Percentiles rank a stretch among this genome's conserved stretches.
Evolutionary conservation across 2,888 invertebrate genomes (phyloP).

Genomic region (Tribolium freemani): DNA sequence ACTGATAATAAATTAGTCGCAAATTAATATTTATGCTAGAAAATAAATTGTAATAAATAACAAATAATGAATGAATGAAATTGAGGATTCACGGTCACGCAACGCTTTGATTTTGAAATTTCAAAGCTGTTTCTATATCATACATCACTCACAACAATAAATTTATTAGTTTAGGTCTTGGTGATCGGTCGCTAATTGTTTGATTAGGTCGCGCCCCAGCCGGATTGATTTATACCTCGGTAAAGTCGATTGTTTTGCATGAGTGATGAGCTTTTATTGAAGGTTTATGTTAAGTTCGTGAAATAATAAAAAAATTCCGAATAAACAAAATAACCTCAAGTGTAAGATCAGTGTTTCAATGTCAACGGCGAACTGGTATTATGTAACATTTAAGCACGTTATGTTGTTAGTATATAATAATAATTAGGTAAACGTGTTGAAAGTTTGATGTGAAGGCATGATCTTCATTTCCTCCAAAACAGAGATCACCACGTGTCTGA

Average conservation of each 20-base stretch:
- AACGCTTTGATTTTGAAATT: slow-evolving; percentile 16
- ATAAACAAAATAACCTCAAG: slow-evolving; percentile 42
- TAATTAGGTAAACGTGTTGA: slow-evolving; percentile 45
- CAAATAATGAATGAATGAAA: slow-evolving; percentile 2
- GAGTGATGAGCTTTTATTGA: not conserved
- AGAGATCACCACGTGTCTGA: slow-evolving; percentile 38
- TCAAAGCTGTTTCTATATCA: not conserved
- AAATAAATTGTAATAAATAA: slow-evolving; percentile 6
- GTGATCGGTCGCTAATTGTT: not conserved
- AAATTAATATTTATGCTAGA: not conserved
- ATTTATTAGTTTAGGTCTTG: slow-evolving; percentile 25
- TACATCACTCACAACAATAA: not conserved
- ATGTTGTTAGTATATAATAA: slow-evolving; percentile 41
- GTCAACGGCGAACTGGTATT: slow-evolving; percentile 43
- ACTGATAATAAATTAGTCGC: not conserved
- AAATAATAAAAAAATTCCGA: slow-evolving; percentile 1
- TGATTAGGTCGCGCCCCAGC: not conserved
- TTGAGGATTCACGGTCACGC: slow-evolving; percentile 24
- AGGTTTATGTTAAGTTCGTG: slow-evolving; percentile 21
- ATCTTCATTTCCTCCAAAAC: slow-evolving; percentile 34
- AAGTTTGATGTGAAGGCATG: slow-evolving; percentile 28
- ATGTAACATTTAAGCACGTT: slow-evolving; percentile 44
- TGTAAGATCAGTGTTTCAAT: slow-evolving; percentile 43
- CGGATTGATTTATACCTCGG: slow-evolving; percentile 4
- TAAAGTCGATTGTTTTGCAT: not conserved